Conservation (phyloP, 1,140 invertebrate species). For the Lysiphlebus fabarum region DNA sequence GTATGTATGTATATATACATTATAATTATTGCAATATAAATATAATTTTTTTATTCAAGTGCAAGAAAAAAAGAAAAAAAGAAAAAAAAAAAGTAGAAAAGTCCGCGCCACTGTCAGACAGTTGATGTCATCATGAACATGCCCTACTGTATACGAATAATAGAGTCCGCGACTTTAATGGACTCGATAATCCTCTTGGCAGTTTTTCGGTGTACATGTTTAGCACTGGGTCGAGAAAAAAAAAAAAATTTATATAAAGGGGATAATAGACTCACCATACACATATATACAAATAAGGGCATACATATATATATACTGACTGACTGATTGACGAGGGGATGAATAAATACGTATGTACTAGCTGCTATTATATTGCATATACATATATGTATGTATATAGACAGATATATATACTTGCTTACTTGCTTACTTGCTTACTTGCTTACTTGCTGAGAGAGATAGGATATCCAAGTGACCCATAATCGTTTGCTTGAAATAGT, state of each 20-base stretch:
- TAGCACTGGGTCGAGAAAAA: neutral
- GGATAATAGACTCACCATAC: neutral
- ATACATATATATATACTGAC: neutral
- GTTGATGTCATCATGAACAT: constrained; percentile 51
- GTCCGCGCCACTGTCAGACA: constrained; percentile 33
- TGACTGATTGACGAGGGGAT: constrained; percentile 7
- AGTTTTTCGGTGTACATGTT: constrained; percentile 43
- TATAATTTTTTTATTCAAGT: neutral
- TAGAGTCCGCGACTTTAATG: constrained; percentile 59
- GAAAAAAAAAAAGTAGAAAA: constrained; percentile 15
- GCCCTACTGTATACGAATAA: constrained; percentile 44
- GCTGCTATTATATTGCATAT: neutral
- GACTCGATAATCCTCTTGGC: constrained; percentile 57
- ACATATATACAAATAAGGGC: constrained; percentile 16
- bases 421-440: too few species aligned
- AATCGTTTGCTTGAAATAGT: too few species aligned
- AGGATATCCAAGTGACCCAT: too few species aligned
- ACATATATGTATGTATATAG: constrained; percentile 9
- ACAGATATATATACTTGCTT: too few species aligned
- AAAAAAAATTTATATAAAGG: too few species aligned
- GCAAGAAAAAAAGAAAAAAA: constrained; percentile 11
- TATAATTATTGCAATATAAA: too few species aligned
- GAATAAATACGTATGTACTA: too few species aligned
- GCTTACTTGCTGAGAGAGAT: too few species aligned
- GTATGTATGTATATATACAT: too few species aligned